Evolutionary conservation across 1,140 invertebrate species (phyloP), one percentile per base, ranked within the genome.

Genomic region (Tetranychus urticae): DNA sequence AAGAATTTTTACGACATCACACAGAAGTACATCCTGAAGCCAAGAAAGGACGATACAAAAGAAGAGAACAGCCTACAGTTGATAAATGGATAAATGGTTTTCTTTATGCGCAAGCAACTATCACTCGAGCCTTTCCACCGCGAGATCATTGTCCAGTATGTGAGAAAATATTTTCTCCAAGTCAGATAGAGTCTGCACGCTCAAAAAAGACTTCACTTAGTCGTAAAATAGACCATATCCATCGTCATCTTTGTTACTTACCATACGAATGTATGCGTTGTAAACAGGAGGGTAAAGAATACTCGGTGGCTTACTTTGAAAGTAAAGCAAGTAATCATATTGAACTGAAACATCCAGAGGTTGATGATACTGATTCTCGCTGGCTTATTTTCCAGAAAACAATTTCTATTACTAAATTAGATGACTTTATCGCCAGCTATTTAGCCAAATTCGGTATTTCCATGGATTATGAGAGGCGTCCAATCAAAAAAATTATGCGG

Each of bases 321-420:
- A 60, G 59, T 34, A 60, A 60, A 60, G 59, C 59, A 23, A 39
- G 50, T 35, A 60, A 42, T 60, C 59, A 60, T 52, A 60, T 60
- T 35, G 50, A 60, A 42, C 33, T 33, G 31, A 60, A 60, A 60
- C 59, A 60, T 34, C 59, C 59, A 23, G 50, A 50, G 33, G 36
- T 60, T 12, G 59, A 60, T 50, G 59, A 60, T 31, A 50, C 42
- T 36, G 59, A 60, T 14, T 35, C 59, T 14, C 46, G 59, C 2
- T 60, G 59, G 59, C 2, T 35, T 6, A 36, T 60, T 12, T 60
- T 52, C 46, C 59, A 60, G 37, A 60, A 60, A 50, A 60, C 59
- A 54, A 54, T 54, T 12, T 50, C 59, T 5, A 60, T 60, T 12
- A 14, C 59, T 14, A 60, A 60, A 60, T 42, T 60, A 31, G 59